These are phyloP conservation scores for Hyperopisus bebe DNA, from an alignment of 2,113 vertebrate genomes.

Conservation along the genomic window DNA sequence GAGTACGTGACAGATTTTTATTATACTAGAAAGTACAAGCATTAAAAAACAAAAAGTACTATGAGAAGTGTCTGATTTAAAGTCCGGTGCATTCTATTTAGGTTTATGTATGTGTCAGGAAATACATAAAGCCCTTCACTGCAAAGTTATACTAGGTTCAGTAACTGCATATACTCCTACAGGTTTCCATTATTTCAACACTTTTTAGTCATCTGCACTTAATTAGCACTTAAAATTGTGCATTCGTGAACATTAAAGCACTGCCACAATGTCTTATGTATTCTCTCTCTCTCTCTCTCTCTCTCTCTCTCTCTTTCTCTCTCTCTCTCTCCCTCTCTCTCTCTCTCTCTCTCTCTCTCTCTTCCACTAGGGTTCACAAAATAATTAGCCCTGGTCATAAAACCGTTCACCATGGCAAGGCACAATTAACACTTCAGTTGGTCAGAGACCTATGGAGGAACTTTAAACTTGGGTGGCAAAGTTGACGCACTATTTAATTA, in stretches of 20 bases:
- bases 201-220: constrained; percentile 6
- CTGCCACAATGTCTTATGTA: neutral
- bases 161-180: neutral
- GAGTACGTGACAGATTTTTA: neutral
- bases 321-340: neutral
- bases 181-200: neutral
- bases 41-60: neutral
- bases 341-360: neutral
- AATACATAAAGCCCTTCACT: neutral
- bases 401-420: constrained; percentile 4
- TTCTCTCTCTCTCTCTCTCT: neutral
- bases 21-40: neutral
- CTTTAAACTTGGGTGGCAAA: constrained; percentile 9
- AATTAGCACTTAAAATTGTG: constrained; percentile 17
- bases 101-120: neutral
- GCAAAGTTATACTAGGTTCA: neutral
- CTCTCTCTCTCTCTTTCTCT: neutral
- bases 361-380: constrained; percentile 1
- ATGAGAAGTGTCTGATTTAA: neutral
- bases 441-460: neutral
- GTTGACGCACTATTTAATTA: constrained; percentile 17
- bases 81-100: neutral
- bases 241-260: constrained; percentile 3
- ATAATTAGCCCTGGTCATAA: constrained; percentile 17
- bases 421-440: constrained; percentile 20